Conservation (phyloP, 2,113 vertebrate species). For the Salvelinus sp. region DNA sequence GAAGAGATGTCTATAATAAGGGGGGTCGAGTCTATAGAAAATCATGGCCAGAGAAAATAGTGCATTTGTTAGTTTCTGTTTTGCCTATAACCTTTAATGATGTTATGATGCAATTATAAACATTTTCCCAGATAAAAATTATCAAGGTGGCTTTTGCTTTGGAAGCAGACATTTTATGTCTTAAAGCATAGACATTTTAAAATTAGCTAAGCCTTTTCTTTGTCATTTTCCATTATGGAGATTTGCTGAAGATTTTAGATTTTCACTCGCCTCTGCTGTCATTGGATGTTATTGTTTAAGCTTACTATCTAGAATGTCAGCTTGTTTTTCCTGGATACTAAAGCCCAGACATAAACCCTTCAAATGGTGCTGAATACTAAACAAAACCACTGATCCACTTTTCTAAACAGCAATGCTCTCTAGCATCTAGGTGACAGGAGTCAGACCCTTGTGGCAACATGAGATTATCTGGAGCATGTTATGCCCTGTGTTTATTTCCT, state of each 20-base stretch:
- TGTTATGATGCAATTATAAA: neutral
- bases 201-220: neutral
- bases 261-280: neutral
- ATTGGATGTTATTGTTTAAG: neutral
- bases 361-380: constrained; percentile 15
- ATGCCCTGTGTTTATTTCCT: constrained; percentile 28
- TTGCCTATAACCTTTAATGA: neutral
- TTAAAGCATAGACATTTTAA: no score
- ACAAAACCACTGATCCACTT: constrained; percentile 33
- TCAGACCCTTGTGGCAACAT: constrained; percentile 36
- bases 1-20: constrained; percentile 24
- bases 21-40: neutral
- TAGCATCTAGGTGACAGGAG: constrained; percentile 23
- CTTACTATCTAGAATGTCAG: neutral
- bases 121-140: neutral
- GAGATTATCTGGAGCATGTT: constrained; percentile 56
- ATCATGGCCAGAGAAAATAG: neutral
- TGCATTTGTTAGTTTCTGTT: neutral
- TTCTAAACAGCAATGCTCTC: constrained; percentile 12
- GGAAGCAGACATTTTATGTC: neutral
- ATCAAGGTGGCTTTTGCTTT: neutral
- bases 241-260: neutral
- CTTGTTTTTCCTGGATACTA: neutral
- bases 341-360: constrained; percentile 18
- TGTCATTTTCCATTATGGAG: neutral